Evolutionary conservation across 2,888 invertebrate species (phyloP).

Genomic region (Tetropium fuscum): DNA sequence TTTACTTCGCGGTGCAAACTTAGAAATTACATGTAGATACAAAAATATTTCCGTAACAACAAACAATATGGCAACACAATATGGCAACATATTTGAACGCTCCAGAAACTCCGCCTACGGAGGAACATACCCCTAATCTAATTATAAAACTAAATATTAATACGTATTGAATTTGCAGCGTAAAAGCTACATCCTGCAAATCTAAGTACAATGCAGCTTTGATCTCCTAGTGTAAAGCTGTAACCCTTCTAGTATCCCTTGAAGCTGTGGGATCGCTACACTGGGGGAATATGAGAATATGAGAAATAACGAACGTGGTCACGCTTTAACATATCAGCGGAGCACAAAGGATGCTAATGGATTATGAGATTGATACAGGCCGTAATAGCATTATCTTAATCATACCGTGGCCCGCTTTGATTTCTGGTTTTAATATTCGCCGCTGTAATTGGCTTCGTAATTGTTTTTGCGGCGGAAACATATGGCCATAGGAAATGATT

Average conservation of each 20-base stretch:
- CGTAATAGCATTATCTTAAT: conserved; percentile 62
- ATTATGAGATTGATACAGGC: conserved; percentile 57
- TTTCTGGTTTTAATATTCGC: conserved; percentile 63
- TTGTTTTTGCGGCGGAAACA: conserved; percentile 59
- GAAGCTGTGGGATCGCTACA: conserved; percentile 22
- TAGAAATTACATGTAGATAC: no score
- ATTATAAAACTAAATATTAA: conserved; percentile 35
- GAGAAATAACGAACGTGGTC: conserved; percentile 53
- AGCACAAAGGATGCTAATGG: conserved; percentile 58
- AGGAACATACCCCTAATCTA: conserved; percentile 26
- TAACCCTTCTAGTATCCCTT: conserved; percentile 28
- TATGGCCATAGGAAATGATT: conserved; percentile 50
- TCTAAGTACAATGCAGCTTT: conserved; percentile 38
- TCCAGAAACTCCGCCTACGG: no score
- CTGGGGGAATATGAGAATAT: conserved; percentile 37
- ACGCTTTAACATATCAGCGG: conserved; percentile 50
- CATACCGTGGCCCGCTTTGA: conserved; percentile 59
- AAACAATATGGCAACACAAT: no score
- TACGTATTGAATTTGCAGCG: conserved; percentile 33
- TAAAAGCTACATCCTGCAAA: conserved; percentile 22
- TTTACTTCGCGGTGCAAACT: no score
- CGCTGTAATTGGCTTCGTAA: conserved; percentile 60
- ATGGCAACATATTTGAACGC: no score
- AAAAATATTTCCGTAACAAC: no score
- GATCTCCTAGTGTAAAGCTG: conserved; percentile 35